Evolutionary conservation across 2,797 vertebrate species (phyloP).

Genomic region (Otolemur crassicaudatus): DNA sequence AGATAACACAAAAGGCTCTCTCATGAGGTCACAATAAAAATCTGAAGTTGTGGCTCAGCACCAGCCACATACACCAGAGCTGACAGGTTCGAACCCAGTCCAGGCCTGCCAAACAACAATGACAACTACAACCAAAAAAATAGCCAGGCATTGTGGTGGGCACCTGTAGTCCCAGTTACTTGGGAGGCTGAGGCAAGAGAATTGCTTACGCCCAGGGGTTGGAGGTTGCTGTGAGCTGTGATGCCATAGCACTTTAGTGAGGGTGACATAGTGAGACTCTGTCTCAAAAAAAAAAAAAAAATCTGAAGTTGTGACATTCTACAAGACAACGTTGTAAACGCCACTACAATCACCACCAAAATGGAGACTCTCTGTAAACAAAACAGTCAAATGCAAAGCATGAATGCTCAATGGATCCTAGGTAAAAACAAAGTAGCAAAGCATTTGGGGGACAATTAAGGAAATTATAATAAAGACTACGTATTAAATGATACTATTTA

Average conservation of each 20-base stretch:
- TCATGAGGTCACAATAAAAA: slow-evolving; percentile 2
- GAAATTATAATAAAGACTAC: background rate
- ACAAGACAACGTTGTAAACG: background rate
- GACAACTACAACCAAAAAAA: no score
- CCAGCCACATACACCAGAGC: no score
- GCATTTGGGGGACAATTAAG: background rate
- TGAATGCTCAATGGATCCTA: background rate
- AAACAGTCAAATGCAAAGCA: background rate
- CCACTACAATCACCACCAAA: background rate
- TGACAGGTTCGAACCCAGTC: no score
- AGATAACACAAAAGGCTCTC: background rate
- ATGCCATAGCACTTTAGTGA: no score
- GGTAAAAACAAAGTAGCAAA: slow-evolving; percentile 31
- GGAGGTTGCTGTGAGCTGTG: no score
- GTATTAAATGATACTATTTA: background rate
- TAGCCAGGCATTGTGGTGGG: no score
- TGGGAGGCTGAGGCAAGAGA: no score
- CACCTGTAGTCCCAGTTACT: no score
- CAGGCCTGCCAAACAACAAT: no score
- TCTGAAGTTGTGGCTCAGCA: background rate
- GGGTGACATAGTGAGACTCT: no score
- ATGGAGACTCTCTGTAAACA: background rate
- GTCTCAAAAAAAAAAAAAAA: no score
- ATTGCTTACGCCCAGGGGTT: no score
- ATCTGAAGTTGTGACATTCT: background rate